Evolutionary conservation across 2,797 vertebrate genomes (phyloP), one percentile per base, ranked within the genome.

Genomic region (Poeciliopsis infans): DNA sequence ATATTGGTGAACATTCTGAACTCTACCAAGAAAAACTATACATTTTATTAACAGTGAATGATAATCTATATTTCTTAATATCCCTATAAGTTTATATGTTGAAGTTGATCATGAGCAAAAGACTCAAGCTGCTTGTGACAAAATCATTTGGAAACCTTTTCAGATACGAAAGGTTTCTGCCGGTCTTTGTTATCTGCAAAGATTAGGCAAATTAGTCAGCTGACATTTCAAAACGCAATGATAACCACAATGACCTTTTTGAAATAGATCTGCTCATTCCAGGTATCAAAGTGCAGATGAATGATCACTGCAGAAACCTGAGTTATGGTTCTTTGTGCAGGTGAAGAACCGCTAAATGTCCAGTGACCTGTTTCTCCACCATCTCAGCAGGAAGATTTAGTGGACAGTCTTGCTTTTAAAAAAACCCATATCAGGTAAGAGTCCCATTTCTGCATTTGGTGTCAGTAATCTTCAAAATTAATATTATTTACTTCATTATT

Each of bases 211-310:
- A 7, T 45, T 43, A 72, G 25, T 59, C 73, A 59, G 36, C 53
- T 75, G 51, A 28, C 41, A 45, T 43, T 45, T 59, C 25, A 59
- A 18, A 43, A 75, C 1, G 55, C 55, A 28, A 59, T 31, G 53
- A 75, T 75, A 45, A 59, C 31, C 15, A 43, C 13, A 12, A 39
- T 59, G 72, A 53, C 31, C 72, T 73, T 51, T 73, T 73, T 47
- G 43, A 51, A 49, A 33, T 53, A 36, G 46, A 73, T 73, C 47
- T 39, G 18, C 72, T 73, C 47, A 73, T 51, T 51, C 47, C 72
- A 49, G 12, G 31, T 73, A 51, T 73, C 31, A 51, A 23, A 73
- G 47, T 73, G 47, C 72, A 53, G 49, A 73, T 73, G 46, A 51
- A 53, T 73, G 43, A 51, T 51, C 47, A 2, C 47, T 33, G 72